A percentile compares a stretch with the other conserved stretches of the same genome.
phyloP scores from a whole-genome alignment of 2,888 invertebrate species.

The Idaea dimidiata region DNA sequence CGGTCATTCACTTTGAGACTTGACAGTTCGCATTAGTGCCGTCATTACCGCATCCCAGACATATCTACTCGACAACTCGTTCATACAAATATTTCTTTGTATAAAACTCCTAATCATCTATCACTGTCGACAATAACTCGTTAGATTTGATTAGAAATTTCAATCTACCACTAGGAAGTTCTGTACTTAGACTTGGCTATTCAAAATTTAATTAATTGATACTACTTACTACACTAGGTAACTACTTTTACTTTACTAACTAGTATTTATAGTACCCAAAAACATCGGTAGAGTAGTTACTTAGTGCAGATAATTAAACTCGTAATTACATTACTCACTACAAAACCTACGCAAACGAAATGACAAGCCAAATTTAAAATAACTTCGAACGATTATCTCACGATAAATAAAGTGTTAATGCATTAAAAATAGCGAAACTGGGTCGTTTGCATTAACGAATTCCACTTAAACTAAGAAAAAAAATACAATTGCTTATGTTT shows the following conservation, averaged over 20 bases:
- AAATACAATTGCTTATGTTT: slow-evolving; percentile 45
- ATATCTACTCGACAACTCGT: not conserved
- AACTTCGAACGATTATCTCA: not conserved
- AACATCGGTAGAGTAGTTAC: not conserved
- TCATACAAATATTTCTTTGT: not conserved
- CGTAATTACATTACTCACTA: not conserved
- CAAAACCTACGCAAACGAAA: not conserved
- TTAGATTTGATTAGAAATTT: not conserved
- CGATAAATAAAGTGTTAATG: not conserved
- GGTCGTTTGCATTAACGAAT: slow-evolving; percentile 4
- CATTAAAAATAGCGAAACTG: slow-evolving; percentile 2
- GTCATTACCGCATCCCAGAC: slow-evolving; percentile 1
- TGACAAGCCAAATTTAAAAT: not conserved
- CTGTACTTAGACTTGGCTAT: not conserved
- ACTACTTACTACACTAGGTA: too few relatives aligned
- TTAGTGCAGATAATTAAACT: not conserved
- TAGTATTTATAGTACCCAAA: too few relatives aligned
- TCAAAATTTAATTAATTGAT: too few relatives aligned
- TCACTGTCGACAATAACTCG: not conserved
- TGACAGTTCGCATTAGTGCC: slow-evolving; percentile 28
- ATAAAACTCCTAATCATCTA: not conserved
- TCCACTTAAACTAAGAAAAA: slow-evolving; percentile 4
- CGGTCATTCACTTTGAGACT: slow-evolving; percentile 56
- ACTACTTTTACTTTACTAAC: too few relatives aligned
- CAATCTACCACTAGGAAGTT: not conserved